Conservation (phyloP, 2,113 vertebrate species). For the Puma concolor region DNA sequence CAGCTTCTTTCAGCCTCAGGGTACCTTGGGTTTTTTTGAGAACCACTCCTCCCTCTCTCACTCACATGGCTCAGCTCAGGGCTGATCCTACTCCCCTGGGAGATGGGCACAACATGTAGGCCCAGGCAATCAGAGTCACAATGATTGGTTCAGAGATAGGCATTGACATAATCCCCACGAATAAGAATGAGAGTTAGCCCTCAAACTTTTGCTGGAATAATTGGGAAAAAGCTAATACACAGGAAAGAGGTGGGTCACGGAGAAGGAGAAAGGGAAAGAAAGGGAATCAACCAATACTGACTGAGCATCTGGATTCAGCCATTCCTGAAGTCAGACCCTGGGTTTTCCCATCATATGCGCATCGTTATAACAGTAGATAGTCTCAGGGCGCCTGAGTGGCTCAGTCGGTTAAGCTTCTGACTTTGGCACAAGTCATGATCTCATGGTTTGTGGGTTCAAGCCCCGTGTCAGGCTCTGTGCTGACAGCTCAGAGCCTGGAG, state of each 20-base stretch:
- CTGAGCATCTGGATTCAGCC: background rate
- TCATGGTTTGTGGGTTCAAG: too few species aligned
- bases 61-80: background rate
- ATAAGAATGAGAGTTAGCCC: background rate
- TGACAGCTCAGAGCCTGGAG: too few species aligned
- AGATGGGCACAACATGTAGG: background rate
- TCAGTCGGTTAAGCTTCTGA: too few species aligned
- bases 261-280: background rate
- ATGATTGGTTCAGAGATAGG: background rate
- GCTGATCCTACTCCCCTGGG: background rate
- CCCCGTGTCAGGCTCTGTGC: too few species aligned
- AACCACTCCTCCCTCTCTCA: background rate
- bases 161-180: background rate
- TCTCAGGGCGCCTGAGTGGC: background rate
- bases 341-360: background rate
- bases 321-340: background rate
- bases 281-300: background rate
- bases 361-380: background rate
- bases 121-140: background rate
- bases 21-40: background rate
- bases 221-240: background rate
- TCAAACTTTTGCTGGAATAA: slow-evolving; percentile 11
- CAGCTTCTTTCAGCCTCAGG: background rate
- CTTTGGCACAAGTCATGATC: too few species aligned
- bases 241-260: background rate